Conservation (phyloP, 30 jellyfish, hydroid and myxozoan species). For the Aurelia sp. region DNA sequence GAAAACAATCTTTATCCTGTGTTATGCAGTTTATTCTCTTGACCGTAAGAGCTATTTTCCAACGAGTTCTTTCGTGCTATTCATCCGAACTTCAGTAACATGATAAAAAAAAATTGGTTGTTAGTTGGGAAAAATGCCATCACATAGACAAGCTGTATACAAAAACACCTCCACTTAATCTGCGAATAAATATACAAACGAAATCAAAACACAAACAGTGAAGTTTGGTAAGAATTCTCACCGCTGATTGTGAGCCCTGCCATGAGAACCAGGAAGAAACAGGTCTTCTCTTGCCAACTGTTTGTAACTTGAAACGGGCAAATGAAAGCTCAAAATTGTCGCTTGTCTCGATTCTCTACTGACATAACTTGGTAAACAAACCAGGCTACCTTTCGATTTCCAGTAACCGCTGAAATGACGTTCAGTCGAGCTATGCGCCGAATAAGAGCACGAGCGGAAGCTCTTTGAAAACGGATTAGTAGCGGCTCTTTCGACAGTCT, state of each 20-base stretch:
- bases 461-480: slow-evolving; percentile 75
- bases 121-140: too few relatives aligned
- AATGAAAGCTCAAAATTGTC: not conserved
- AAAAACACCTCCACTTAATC: too few relatives aligned
- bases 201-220: slow-evolving; percentile 31
- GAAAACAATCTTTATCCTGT: too few relatives aligned
- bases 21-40: too few relatives aligned
- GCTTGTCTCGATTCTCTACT: slow-evolving; percentile 6
- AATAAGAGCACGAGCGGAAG: slow-evolving; percentile 69
- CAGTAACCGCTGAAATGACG: slow-evolving; percentile 65
- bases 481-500: slow-evolving; percentile 72
- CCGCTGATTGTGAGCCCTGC: slow-evolving; percentile 33
- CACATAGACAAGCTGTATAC: too few relatives aligned
- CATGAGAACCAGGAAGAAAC: slow-evolving; percentile 31
- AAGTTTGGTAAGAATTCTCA: slow-evolving; percentile 10
- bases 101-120: too few relatives aligned
- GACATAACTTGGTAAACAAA: slow-evolving; percentile 46
- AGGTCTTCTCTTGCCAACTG: not conserved
- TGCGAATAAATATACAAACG: slow-evolving; percentile 7
- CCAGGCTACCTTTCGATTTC: slow-evolving; percentile 60
- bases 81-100: too few relatives aligned
- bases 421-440: slow-evolving; percentile 42
- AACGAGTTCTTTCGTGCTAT: too few relatives aligned
- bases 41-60: too few relatives aligned
- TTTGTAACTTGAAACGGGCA: slow-evolving; percentile 45